These are phyloP conservation scores for Eulemur mongoz DNA, from an alignment of 2,797 vertebrate genomes.

Conservation along the genomic window DNA sequence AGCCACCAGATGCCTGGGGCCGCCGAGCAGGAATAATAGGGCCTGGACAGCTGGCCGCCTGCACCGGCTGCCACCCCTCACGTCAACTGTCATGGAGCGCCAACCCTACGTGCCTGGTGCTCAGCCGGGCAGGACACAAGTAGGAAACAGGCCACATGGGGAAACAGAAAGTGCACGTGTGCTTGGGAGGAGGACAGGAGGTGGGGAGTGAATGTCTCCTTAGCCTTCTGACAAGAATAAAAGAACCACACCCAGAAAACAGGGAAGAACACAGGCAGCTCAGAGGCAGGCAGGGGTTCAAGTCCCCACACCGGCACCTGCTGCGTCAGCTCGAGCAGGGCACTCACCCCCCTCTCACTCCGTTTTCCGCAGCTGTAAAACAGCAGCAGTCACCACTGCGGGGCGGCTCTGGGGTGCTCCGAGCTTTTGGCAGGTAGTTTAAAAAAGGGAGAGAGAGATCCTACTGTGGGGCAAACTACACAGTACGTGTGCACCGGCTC, in stretches of 20 bases:
- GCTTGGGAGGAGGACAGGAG: rapidly evolving
- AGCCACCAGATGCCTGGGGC: background rate
- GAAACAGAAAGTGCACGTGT: rapidly evolving
- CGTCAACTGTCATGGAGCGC: rapidly evolving
- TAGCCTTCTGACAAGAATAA: background rate
- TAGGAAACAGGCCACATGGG: background rate
- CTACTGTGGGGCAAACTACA: background rate
- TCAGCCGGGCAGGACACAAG: background rate
- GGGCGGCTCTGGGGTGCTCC: background rate
- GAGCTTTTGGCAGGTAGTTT: background rate
- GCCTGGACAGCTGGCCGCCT: background rate
- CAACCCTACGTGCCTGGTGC: background rate
- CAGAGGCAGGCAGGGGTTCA: background rate
- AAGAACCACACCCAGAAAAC: background rate
- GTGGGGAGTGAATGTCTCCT: background rate
- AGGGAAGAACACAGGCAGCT: background rate
- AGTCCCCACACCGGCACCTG: background rate
- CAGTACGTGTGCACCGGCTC: background rate
- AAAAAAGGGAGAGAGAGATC: background rate
- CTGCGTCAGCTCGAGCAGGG: rapidly evolving
- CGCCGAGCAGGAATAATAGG: background rate
- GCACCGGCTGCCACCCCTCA: background rate
- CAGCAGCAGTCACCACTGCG: background rate
- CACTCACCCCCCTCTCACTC: background rate
- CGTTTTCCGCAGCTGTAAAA: background rate